Base-by-base conservation (phyloP, 2,797 vertebrate species). In the Heterohyrax brucei region DNA sequence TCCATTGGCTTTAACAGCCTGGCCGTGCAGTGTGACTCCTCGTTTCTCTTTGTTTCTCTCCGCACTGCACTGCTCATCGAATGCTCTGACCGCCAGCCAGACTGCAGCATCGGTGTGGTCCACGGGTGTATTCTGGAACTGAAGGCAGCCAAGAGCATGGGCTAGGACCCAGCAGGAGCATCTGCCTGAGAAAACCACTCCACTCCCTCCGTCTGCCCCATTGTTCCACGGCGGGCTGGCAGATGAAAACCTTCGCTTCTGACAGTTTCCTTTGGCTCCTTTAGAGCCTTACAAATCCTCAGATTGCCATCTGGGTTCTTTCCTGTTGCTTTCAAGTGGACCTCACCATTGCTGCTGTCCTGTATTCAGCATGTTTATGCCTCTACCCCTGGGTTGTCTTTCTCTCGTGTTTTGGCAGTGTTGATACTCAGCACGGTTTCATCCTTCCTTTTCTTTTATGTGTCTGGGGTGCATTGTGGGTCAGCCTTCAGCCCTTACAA, bases 251-350 rank as follows among this genome's bases (percentile, higher is more conserved):
- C 92, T 97, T 97, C 97, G 94, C 95, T 95, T 97, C 97, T 94
- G 97, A 96, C 96, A 98, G 97, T 98, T 98, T 97, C 94, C 72
- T 94, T 96, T 98, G 97, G 96, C 96, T 97, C 82, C 94, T 98
- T 97, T 96, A 97, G 98, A 97, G 92, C 82, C 93, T 83, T 98
- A 72, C 78, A 97, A 89, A 96, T 95, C 98, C 96, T 98, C 94
- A 78, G 13, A 89, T 95, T 98, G 93, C 97, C 95, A 96, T 97
- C 96, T 97, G 97, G 1, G 91, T 97, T 96, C 95, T 97, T 89
- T 96, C 91, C 96, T 94, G 75, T 95, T 95, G 95, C 96, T 85
- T 96, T 72, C 95, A 92, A 98, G 94, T 96, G 93, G 95, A 93
- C 95, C 93, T 98, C 93, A 95, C 78, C 95, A 97, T 94, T 97